Evolutionary conservation across 2,888 invertebrate species (phyloP).

Genomic region (Ectropis crepuscularia): DNA sequence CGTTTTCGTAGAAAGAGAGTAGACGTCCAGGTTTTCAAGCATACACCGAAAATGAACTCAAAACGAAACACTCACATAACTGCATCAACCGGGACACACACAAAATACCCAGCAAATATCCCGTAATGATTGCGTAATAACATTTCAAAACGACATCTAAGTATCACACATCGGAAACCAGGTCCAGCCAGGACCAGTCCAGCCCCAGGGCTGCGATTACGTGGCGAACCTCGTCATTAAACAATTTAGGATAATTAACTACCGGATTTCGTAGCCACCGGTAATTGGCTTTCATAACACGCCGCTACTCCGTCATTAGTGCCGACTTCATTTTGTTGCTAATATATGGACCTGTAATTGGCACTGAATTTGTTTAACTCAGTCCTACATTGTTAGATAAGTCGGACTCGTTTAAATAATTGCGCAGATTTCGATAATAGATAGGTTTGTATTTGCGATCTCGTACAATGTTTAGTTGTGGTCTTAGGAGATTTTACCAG

Average conservation of each 20-base stretch:
- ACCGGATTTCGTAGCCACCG: constrained; percentile 77
- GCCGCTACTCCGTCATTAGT: constrained; percentile 68
- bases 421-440: too few relatives aligned
- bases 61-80: too few relatives aligned
- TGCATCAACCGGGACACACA: too few relatives aligned
- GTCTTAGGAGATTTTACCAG: too few relatives aligned
- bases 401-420: not conserved
- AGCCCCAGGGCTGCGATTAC: constrained; percentile 53
- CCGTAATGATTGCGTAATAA: too few relatives aligned
- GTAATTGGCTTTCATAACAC: constrained; percentile 81
- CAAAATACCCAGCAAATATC: too few relatives aligned
- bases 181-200: constrained; percentile 35
- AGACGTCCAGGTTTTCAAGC: too few relatives aligned
- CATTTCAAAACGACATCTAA: too few relatives aligned
- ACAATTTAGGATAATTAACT: constrained; percentile 85
- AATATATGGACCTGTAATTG: constrained; percentile 71
- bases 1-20: too few relatives aligned
- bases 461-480: too few relatives aligned
- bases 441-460: too few relatives aligned
- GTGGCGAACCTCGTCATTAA: constrained; percentile 74
- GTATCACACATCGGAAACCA: not conserved
- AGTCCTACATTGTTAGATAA: constrained; percentile 15
- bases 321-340: constrained; percentile 64
- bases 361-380: constrained; percentile 63
- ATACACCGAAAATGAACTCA: too few relatives aligned